Evolutionary conservation across 2,113 vertebrate species (phyloP), one percentile per base, ranked within the genome.

Genomic region (Miniopterus natalensis): DNA sequence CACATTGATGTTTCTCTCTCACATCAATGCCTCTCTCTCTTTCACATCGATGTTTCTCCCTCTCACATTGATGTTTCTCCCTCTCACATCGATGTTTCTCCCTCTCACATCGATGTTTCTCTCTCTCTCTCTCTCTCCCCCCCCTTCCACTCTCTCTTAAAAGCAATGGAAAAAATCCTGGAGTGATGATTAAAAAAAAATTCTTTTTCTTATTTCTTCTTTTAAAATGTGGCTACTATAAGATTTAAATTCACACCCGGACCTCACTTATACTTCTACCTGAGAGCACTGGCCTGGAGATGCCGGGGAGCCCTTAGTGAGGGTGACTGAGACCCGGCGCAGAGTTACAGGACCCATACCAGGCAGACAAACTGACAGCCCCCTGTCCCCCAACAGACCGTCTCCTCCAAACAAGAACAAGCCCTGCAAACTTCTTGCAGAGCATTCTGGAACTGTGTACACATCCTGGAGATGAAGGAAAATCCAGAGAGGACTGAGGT

Each of bases 241-340:
- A 45, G 18, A 61, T 8, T 9, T 31, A 77, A 20, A 45, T 17
- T 45, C 29, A 12, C 49, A 4, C 0, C 0, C 12, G 27, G 31
- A 29, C 4, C 17, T 47, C 5, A 1, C 6, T 3, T 5, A 4
- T 7, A 2, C 10, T 59, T 68, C 55, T 10, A 13, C 49, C 47
- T 12, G 17, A 12, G 14, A 36, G 29, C 1, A 0, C 17, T 1
- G 77, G 59, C 6, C 53, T 20, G 61, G 29, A 14, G 31, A 25
- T 18, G 11, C 70, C 0, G 23, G 36, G 18, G 6, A 15, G 17
- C 8, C 47, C 7, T 17, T 36, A 59, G 2, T 0, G 1, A 27
- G 27, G 42, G 59, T 11, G 51, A 29, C 36, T 12, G 6, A 6
- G 42, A 3, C 74, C 29, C 40, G 6, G 66, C 6, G 2, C 47